Percentiles rank a stretch among this genome's conserved stretches.
Evolutionary conservation across 23 tunicate genomes (phyloP).

Genomic region (Halocynthia aurantium): DNA sequence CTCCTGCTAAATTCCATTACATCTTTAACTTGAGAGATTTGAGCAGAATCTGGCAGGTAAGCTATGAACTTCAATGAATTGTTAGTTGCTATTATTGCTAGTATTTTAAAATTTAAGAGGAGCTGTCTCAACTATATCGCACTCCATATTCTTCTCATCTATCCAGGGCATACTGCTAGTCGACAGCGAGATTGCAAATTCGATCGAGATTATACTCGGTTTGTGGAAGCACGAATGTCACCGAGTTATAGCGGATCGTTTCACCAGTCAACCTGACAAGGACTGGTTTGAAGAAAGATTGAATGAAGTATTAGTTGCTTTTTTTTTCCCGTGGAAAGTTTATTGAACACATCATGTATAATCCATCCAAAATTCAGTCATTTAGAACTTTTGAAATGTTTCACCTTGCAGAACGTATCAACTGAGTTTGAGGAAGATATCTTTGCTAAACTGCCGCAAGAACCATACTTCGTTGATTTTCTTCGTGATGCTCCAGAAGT

Average conservation of each 20-base stretch:
- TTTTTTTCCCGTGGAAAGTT: too few relatives aligned
- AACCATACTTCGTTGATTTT: constrained; percentile 73
- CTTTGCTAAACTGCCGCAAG: constrained; percentile 23
- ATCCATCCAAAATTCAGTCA: neutral
- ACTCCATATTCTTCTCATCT: too few relatives aligned
- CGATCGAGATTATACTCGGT: constrained; percentile 21
- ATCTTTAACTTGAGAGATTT: constrained; percentile 79
- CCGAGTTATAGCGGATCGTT: constrained; percentile 86
- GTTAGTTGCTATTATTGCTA: neutral
- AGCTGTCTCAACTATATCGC: too few relatives aligned
- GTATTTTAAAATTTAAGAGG: too few relatives aligned
- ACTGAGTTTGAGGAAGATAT: constrained; percentile 54
- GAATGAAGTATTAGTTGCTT: constrained; percentile 18
- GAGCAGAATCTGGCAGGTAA: constrained; percentile 80
- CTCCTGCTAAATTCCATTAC: constrained; percentile 87
- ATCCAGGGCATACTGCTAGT: constrained; percentile 47
- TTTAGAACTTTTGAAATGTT: too few relatives aligned
- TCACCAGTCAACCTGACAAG: constrained; percentile 64
- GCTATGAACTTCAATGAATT: neutral
- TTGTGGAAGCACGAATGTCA: constrained; percentile 90
- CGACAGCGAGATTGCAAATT: constrained; percentile 25
- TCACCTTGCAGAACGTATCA: too few relatives aligned
- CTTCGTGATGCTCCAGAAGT: constrained; percentile 81
- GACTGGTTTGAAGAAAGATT: constrained; percentile 71
- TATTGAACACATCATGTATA: neutral